phyloP scores from a whole-genome alignment of 2,113 vertebrate genomes.

The Cavia porcellus region DNA sequence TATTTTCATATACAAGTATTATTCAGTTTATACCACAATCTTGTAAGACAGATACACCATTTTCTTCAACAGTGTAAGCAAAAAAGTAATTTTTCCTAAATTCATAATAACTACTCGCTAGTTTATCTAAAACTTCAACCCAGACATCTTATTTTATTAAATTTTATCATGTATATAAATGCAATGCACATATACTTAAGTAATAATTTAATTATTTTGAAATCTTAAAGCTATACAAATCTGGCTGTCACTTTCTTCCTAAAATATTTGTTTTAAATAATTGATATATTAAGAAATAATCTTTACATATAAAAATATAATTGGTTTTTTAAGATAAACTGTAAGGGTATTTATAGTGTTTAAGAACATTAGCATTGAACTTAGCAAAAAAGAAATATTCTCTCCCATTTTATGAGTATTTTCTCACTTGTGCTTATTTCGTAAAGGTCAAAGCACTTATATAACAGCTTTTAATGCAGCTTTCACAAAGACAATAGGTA shows the following conservation, averaged over 20 bases:
- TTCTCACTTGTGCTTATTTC: not conserved
- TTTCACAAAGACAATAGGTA: conserved; percentile 45
- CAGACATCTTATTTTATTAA: not conserved
- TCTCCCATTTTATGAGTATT: not conserved
- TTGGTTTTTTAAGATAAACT: not conserved
- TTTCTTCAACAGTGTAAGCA: not conserved
- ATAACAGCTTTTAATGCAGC: not conserved
- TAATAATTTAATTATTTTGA: conserved; percentile 1
- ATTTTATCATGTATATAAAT: not conserved
- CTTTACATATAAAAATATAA: not conserved
- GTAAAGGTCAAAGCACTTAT: not conserved
- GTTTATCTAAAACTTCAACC: not conserved
- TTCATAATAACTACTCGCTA: not conserved
- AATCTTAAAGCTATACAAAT: not conserved
- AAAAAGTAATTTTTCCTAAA: not conserved
- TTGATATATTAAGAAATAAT: not conserved
- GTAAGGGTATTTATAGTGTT: not conserved
- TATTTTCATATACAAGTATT: not conserved
- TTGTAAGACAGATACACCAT: not conserved
- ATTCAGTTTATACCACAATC: not conserved
- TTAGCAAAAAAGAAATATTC: not conserved
- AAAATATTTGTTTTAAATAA: conserved; percentile 3
- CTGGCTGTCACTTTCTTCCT: not conserved
- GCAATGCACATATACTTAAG: not conserved
- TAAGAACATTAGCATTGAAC: not conserved